Percentiles rank a stretch among this genome's conserved stretches.
Evolutionary conservation across 1,140 invertebrate species (phyloP).

Genomic region (Drosophila parabipectinata): DNA sequence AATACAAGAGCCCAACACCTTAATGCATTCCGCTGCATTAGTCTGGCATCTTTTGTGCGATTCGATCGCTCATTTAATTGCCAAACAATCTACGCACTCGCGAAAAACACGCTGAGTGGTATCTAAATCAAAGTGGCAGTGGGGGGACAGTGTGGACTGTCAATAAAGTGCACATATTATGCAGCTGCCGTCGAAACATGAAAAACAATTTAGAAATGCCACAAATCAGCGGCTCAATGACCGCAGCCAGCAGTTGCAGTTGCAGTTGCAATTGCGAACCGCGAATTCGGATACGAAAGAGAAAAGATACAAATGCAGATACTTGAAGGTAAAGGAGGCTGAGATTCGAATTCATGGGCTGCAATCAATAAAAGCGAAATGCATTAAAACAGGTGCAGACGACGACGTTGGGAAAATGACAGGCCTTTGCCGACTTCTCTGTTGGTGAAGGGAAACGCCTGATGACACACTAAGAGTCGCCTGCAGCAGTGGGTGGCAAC

Average conservation of each 20-base stretch:
- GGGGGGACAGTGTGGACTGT: constrained; percentile 20
- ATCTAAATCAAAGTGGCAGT: constrained; percentile 55
- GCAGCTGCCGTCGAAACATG: constrained; percentile 75
- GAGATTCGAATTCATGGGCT: constrained; percentile 38
- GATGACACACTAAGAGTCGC: constrained; percentile 68
- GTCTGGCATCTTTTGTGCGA: neutral
- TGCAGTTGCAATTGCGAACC: constrained; percentile 37
- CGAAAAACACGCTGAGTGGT: constrained; percentile 21
- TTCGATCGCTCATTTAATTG: constrained; percentile 32
- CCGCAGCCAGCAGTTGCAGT: constrained; percentile 32
- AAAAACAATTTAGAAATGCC: constrained; percentile 80
- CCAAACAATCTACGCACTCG: constrained; percentile 44
- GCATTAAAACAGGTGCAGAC: constrained; percentile 73
- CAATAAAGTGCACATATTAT: constrained; percentile 75
- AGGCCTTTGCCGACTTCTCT: constrained; percentile 29
- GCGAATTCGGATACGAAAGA: constrained; percentile 15
- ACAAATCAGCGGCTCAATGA: constrained; percentile 80
- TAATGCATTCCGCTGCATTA: constrained; percentile 3
- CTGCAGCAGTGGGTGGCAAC: constrained; percentile 75
- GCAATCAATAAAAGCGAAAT: constrained; percentile 78
- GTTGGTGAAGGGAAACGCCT: constrained; percentile 48
- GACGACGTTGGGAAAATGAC: constrained; percentile 50
- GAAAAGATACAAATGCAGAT: constrained; percentile 39
- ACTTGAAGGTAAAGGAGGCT: constrained; percentile 25
- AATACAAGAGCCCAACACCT: constrained; percentile 14